A percentile compares a stretch with the other conserved stretches of the same genome.
Conservation (phyloP, 2,888 invertebrate genomes). For the Lamellibrachia satsuma region DNA sequence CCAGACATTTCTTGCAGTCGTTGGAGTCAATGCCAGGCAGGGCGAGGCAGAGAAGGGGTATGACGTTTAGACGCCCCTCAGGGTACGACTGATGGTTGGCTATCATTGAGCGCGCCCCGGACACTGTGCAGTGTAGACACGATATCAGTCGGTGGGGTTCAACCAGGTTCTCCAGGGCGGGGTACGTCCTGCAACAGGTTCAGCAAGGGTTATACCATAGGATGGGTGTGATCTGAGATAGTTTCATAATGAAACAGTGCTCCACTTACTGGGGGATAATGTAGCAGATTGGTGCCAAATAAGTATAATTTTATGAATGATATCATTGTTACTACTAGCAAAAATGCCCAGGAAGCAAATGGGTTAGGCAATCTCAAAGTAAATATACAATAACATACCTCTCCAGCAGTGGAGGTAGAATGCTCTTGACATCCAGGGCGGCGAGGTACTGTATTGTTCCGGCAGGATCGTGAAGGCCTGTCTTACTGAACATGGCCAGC, state of each 20-base stretch:
- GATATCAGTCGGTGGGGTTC: conserved; percentile 79
- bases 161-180: conserved; percentile 83
- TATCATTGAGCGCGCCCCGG: conserved; percentile 67
- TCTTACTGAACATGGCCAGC: conserved; percentile 82
- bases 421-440: conserved; percentile 80
- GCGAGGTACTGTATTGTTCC: conserved; percentile 80
- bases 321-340: neutral
- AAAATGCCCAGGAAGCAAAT: neutral
- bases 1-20: conserved; percentile 74
- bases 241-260: too few species aligned
- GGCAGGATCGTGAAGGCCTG: conserved; percentile 73
- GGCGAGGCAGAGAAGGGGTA: conserved; percentile 81
- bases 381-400: conserved; percentile 65
- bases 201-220: neutral
- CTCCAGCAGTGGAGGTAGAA: conserved; percentile 85
- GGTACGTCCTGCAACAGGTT: conserved; percentile 70
- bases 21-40: conserved; percentile 92
- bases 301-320: neutral
- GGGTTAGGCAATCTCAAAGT: too few species aligned
- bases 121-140: conserved; percentile 66
- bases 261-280: neutral
- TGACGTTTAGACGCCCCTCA: conserved; percentile 80
- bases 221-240: neutral
- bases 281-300: neutral
- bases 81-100: conserved; percentile 65